These are phyloP conservation scores for Microcebus jonahi DNA, from an alignment of 2,113 vertebrate species.

Conservation along the genomic window DNA sequence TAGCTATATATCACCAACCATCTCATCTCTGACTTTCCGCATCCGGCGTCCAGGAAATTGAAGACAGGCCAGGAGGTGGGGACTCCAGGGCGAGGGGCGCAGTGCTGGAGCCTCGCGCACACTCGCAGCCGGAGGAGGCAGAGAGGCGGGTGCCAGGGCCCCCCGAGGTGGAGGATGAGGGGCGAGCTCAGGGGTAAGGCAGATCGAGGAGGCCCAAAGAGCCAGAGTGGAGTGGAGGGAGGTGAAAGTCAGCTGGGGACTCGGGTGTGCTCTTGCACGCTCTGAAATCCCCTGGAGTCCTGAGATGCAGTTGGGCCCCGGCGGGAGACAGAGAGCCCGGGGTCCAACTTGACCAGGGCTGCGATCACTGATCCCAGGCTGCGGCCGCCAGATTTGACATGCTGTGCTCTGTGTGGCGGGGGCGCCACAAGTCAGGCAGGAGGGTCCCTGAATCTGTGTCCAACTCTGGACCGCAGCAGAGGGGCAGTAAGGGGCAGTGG, in stretches of 20 bases:
- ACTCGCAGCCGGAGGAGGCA: background rate
- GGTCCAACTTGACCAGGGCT: background rate
- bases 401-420: background rate
- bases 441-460: background rate
- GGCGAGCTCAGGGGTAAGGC: rapidly evolving
- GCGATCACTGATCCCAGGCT: background rate
- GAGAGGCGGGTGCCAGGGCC: background rate
- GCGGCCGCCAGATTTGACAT: rapidly evolving
- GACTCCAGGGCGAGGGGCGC: background rate
- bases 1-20: rapidly evolving
- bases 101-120: rapidly evolving
- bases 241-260: no score
- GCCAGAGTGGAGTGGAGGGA: no score
- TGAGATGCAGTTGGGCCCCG: no score
- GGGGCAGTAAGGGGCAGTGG: rapidly evolving
- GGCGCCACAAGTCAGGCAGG: no score
- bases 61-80: background rate
- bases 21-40: no score
- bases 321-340: no score
- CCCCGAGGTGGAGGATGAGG: background rate
- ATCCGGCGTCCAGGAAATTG: background rate
- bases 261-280: background rate
- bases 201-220: no score
- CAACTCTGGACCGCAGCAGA: background rate
- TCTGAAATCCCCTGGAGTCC: rapidly evolving